Percentiles rank a stretch among this genome's conserved stretches.
Evolutionary conservation across 1,140 invertebrate genomes (phyloP).

Genomic region (Calliphora vicina): DNA sequence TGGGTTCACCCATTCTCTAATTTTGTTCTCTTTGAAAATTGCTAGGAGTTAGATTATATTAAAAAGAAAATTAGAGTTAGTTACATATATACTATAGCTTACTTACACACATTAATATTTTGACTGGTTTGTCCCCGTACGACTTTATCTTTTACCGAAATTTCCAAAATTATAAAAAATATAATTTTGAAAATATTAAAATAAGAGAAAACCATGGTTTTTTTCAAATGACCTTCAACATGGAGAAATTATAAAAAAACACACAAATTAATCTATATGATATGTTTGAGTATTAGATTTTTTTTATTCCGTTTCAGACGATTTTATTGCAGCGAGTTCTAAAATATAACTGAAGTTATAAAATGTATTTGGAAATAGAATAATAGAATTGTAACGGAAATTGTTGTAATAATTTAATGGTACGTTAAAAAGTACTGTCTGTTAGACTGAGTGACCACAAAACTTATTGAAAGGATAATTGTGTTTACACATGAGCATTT

Average conservation of each 20-base stretch:
- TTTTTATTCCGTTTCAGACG: neutral
- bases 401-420: neutral
- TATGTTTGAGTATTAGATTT: too few relatives aligned
- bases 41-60: too few relatives aligned
- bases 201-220: neutral
- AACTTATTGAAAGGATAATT: constrained; percentile 29
- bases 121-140: constrained; percentile 49
- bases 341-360: constrained; percentile 17
- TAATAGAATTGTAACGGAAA: neutral
- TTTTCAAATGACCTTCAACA: constrained; percentile 13
- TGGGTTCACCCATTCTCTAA: too few relatives aligned
- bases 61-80: too few relatives aligned
- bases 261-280: neutral
- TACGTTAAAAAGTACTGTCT: neutral
- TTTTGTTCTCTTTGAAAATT: too few relatives aligned
- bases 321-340: constrained; percentile 13
- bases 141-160: neutral
- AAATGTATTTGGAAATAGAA: neutral
- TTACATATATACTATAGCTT: too few relatives aligned
- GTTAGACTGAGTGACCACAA: constrained; percentile 2
- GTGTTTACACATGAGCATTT: constrained; percentile 21
- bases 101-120: constrained; percentile 62
- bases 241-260: neutral
- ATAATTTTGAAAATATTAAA: neutral
- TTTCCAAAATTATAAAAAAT: constrained; percentile 9